Percentiles rank a stretch among this genome's conserved stretches.
Conservation (phyloP, 2,797 vertebrate species). For the Apodemus agrarius region DNA sequence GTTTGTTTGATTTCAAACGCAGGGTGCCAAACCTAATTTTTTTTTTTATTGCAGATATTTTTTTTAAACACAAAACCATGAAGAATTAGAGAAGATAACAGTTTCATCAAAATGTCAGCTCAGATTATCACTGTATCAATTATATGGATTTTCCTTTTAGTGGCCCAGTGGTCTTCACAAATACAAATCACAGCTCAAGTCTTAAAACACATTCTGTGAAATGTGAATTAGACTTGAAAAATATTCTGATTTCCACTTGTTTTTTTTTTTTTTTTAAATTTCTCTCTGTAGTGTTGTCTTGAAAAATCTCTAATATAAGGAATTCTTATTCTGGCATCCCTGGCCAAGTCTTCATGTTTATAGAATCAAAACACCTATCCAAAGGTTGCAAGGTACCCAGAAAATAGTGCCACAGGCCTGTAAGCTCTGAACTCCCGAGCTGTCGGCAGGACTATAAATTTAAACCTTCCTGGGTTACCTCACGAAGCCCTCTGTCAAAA, state of each 20-base stretch:
- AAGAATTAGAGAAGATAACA: not conserved
- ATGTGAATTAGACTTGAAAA: conserved; percentile 27
- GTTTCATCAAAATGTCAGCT: conserved; percentile 58
- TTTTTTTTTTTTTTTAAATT: too few relatives aligned
- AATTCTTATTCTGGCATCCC: not conserved
- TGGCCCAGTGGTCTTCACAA: conserved; percentile 45
- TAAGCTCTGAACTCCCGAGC: not conserved
- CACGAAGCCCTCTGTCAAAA: not conserved
- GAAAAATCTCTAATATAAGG: not conserved
- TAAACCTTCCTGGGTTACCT: not conserved
- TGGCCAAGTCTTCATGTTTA: not conserved
- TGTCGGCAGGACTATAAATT: not conserved
- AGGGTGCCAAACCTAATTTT: conserved; percentile 51
- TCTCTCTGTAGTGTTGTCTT: rapidly evolving
- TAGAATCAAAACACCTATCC: not conserved
- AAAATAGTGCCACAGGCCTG: not conserved
- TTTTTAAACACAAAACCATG: not conserved
- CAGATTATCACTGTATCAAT: conserved; percentile 47
- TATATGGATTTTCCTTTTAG: conserved; percentile 20
- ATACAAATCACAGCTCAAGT: conserved; percentile 43
- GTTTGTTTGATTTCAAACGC: not conserved
- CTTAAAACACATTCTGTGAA: conserved; percentile 39
- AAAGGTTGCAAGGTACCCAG: not conserved
- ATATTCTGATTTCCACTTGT: conserved; percentile 8
- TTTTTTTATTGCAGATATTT: not conserved